A percentile compares a stretch with the other conserved stretches of the same genome.
phyloP scores from a whole-genome alignment of 2,797 vertebrate genomes.

The Cygnus olor region DNA sequence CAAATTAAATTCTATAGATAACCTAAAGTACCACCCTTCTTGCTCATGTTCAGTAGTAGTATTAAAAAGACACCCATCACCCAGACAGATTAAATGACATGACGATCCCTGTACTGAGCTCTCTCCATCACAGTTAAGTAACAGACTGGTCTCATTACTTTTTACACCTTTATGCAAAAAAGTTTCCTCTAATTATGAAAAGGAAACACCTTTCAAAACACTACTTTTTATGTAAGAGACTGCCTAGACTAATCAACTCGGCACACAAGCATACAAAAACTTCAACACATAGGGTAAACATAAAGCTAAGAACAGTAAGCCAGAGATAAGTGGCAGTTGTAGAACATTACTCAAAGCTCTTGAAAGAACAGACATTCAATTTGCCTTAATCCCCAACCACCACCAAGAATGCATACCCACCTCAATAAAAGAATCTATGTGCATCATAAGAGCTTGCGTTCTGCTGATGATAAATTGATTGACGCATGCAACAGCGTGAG shows the following conservation, averaged over 20 bases:
- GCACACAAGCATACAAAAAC: background rate
- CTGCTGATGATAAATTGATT: conserved; percentile 98
- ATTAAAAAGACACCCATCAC: background rate
- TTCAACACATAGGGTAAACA: background rate
- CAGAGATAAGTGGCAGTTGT: background rate
- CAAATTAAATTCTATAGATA: background rate
- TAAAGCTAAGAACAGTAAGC: background rate
- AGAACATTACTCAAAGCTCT: background rate
- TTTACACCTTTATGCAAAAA: background rate
- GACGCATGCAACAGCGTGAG: conserved; percentile 95
- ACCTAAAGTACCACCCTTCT: background rate
- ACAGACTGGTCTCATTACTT: background rate
- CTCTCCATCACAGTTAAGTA: background rate
- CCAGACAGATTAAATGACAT: background rate
- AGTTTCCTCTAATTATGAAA: background rate
- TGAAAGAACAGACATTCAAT: background rate
- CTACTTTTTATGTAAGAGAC: background rate
- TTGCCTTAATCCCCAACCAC: background rate
- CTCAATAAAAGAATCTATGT: conserved; percentile 97
- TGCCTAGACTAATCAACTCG: background rate
- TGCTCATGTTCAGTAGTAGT: background rate
- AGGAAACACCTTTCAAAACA: conserved; percentile 2
- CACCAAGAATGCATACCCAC: conserved; percentile 80
- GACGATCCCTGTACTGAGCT: background rate
- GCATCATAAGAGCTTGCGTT: conserved; percentile 95